phyloP scores from a whole-genome alignment of 2,113 vertebrate species.

The Misgurnus anguillicaudatus region DNA sequence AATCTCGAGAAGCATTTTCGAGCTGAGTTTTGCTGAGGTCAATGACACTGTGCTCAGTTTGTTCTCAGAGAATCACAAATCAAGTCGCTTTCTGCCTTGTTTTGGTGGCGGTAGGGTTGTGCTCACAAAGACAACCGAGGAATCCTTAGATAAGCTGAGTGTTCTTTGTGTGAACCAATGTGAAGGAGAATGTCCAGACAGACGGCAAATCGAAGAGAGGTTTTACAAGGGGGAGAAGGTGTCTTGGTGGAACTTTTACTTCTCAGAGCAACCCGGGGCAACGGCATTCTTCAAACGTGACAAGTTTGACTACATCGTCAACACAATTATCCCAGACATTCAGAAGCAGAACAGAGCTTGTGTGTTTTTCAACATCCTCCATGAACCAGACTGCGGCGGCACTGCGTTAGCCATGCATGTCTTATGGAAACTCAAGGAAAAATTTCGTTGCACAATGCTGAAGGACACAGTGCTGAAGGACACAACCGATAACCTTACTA shows the following conservation, averaged over 20 bases:
- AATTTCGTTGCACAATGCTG: constrained; percentile 79
- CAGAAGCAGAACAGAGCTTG: constrained; percentile 56
- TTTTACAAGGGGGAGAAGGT: constrained; percentile 83
- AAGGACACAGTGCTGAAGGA: constrained; percentile 54
- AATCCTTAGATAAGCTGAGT: constrained; percentile 69
- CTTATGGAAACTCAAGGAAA: constrained; percentile 76
- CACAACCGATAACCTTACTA: constrained; percentile 61
- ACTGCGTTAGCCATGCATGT: constrained; percentile 82
- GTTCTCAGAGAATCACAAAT: constrained; percentile 72
- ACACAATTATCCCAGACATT: constrained; percentile 55
- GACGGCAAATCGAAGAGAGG: constrained; percentile 67
- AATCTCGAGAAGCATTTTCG: constrained; percentile 75
- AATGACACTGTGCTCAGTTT: constrained; percentile 80
- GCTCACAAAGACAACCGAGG: constrained; percentile 76
- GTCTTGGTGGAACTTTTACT: constrained; percentile 86
- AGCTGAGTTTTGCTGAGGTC: constrained; percentile 76
- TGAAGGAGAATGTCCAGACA: constrained; percentile 76
- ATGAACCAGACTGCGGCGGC: constrained; percentile 82
- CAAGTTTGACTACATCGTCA: constrained; percentile 69
- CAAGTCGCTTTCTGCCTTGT: constrained; percentile 73
- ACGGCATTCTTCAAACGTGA: constrained; percentile 80
- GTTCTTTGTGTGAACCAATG: constrained; percentile 85
- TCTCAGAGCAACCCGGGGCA: constrained; percentile 77
- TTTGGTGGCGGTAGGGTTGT: constrained; percentile 61
- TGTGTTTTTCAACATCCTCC: constrained; percentile 76